Base-by-base conservation (phyloP, 2,113 vertebrate genomes). In the Lonchura striata region DNA sequence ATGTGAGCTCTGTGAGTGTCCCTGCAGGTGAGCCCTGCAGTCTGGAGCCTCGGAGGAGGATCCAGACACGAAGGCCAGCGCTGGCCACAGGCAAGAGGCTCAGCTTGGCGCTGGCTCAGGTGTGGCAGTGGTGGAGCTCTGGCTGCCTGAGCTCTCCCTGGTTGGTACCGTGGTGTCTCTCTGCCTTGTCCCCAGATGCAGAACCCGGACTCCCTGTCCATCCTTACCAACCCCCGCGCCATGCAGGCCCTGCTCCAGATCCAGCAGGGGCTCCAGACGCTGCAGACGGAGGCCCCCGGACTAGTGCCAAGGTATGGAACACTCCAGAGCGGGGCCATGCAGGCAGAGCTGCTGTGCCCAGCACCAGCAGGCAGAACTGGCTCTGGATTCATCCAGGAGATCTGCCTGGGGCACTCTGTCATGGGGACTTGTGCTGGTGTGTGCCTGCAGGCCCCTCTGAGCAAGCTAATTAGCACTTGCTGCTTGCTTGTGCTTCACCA, bases 211-310 rank as follows among this genome's bases (percentile, higher is more conserved):
- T 99, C 99, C 13, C 98, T 99, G 64, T 99, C 99, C 35, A 98
- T 99, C 63, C 99, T 99, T 98, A 99, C 99, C 94, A 99, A 99
- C 59, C 99, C 99, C 41, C 98, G 99, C 3, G 99, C 99, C 97
- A 99, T 99, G 99, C 99, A 99, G 96, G 99, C 99, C 3, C 98
- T 99, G 70, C 99, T 99, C 89, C 99, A 99, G 98, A 99, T 99
- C 96, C 99, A 99, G 95, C 99, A 99, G 97, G 99, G 99, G 7
- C 98, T 99, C 50, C 99, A 99, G 98, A 99, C 98, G 8, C 98
- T 99, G 97, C 99, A 99, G 97, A 99, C 99, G 0, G 99, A 99
- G 98, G 99, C 99, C 56, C 99, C 99, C 2, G 99, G 99, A 82
- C 98, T 99, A 82, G 98, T 99, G 98, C 99, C 99, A 92, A 99